phyloP scores from a whole-genome alignment of 2,888 invertebrate species.

The Platycnemis pennipes region DNA sequence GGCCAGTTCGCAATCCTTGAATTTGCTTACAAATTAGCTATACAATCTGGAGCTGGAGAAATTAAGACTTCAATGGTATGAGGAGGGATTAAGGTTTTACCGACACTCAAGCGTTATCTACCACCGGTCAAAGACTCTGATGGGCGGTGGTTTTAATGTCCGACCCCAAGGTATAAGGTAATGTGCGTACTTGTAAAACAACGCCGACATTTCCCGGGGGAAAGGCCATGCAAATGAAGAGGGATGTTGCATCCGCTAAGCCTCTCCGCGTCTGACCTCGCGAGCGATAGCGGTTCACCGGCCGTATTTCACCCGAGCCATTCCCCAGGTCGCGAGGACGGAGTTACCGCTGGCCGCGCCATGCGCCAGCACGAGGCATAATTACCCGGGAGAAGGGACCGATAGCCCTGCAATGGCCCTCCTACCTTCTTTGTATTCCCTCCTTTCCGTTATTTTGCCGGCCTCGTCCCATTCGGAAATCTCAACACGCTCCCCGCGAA shows the following conservation, averaged over 20 bases:
- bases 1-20: no score
- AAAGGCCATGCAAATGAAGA: neutral
- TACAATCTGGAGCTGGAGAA: no score
- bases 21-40: no score
- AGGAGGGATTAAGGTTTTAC: no score
- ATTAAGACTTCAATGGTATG: no score
- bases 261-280: neutral
- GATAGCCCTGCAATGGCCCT: neutral
- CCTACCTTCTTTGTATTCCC: neutral
- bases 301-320: neutral
- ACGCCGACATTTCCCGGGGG: neutral
- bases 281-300: neutral
- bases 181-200: neutral
- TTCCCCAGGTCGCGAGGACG: neutral
- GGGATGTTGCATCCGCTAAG: neutral
- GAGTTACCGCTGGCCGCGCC: neutral
- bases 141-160: neutral
- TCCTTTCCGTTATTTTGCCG: neutral
- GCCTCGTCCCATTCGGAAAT: no score
- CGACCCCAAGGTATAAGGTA: neutral
- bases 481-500: no score
- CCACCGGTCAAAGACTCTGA: neutral
- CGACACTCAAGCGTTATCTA: no score
- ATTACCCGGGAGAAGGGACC: neutral
- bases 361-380: neutral